phyloP scores from a whole-genome alignment of 2,888 invertebrate species.

The Julus scanicus region DNA sequence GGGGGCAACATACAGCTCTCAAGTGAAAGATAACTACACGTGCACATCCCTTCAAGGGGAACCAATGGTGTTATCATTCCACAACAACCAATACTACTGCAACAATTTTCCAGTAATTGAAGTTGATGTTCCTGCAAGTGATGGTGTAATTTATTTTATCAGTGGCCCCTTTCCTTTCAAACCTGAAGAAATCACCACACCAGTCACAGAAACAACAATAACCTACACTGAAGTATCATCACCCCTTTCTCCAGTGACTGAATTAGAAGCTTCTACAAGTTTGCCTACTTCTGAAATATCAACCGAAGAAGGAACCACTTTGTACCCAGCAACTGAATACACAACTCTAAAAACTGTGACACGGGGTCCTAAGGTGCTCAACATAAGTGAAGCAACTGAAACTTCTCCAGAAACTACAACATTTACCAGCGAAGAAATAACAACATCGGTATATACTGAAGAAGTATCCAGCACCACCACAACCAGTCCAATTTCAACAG shows the following conservation, averaged over 20 bases:
- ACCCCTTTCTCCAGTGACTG: conserved; percentile 5
- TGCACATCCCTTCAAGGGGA: conserved; percentile 47
- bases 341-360: neutral
- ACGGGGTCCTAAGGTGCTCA: neutral
- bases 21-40: conserved; percentile 40
- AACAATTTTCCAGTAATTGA: conserved; percentile 51
- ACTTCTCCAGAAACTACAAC: neutral
- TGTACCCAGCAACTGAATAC: conserved; percentile 2
- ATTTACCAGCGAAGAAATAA: neutral
- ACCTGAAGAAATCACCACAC: neutral
- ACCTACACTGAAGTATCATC: neutral
- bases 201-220: neutral
- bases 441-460: neutral
- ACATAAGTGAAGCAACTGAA: conserved; percentile 19
- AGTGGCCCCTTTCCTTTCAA: neutral
- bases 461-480: neutral
- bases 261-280: neutral
- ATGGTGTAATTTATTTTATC: conserved; percentile 55
- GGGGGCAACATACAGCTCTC: conserved; percentile 51
- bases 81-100: conserved; percentile 40
- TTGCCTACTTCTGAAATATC: neutral
- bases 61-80: conserved; percentile 10
- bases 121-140: conserved; percentile 51
- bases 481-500: neutral
- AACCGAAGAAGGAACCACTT: neutral